phyloP scores from a whole-genome alignment of 1,140 invertebrate genomes.

The Psilanteris sp. region DNA sequence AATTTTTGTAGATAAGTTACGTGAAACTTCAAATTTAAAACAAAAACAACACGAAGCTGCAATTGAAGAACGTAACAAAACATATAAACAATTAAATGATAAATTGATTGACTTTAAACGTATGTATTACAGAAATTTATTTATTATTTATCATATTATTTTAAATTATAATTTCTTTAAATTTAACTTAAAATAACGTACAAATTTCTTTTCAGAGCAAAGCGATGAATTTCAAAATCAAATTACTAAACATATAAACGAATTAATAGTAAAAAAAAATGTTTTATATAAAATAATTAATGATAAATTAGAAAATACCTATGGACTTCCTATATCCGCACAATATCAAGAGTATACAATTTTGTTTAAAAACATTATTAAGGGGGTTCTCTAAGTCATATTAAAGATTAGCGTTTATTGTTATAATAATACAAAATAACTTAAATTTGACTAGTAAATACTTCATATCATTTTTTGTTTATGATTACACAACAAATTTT shows the following conservation, averaged over 20 bases:
- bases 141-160: not conserved
- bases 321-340: too few species aligned
- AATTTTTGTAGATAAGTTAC: too few species aligned
- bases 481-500: too few species aligned
- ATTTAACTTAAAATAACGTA: too few species aligned
- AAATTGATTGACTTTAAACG: not conserved
- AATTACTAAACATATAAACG: not conserved
- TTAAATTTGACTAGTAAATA: too few species aligned
- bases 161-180: not conserved
- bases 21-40: too few species aligned
- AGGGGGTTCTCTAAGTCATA: too few species aligned
- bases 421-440: too few species aligned
- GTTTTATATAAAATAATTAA: not conserved
- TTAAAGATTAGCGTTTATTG: too few species aligned
- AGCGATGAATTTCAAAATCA: not conserved
- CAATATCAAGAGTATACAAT: not conserved
- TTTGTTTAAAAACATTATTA: not conserved
- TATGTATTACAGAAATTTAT: not conserved
- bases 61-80: not conserved
- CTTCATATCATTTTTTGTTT: too few species aligned
- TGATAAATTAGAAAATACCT: too few species aligned
- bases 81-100: not conserved
- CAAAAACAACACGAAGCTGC: not conserved
- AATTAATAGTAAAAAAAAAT: conserved; percentile 1
- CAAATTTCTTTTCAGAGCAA: not conserved